Evolutionary conservation across 2,113 vertebrate species (phyloP), one percentile per base, ranked within the genome.

Genomic region (Pyrgilauda ruficollis): DNA sequence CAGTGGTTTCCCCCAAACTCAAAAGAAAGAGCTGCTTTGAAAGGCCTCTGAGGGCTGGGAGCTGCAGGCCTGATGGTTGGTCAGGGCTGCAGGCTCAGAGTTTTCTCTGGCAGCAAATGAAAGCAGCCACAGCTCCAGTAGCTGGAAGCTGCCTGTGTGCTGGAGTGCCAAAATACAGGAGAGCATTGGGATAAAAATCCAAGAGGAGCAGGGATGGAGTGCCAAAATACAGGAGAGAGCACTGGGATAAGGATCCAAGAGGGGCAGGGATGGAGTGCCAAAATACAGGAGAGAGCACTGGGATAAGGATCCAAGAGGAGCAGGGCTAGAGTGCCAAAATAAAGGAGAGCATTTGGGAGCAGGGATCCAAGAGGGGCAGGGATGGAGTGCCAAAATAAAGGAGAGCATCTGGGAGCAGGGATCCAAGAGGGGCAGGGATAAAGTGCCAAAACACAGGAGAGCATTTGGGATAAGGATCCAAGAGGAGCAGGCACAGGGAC

Each of bases 81-180:
- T 91, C 93, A 59, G 96, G 44, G 77, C 87, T 87, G 87, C 0
- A 9, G 84, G 92, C 66, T 91, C 73, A 12, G 69, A 89, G 92
- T 95, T 97, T 96, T 63, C 89, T 93, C 96, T 96, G 95, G 95
- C 95, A 95, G 87, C 81, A 72, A 92, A 96, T 94, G 84, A 94
- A 97, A 96, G 93, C 12, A 31, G 35, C 10, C 17, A 17, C 90
- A 89, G 84, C 89, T 84, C 52, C 90, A 56, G 95, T 80, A 95
- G 95, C 93, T 96, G 96, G 92, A 87, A 91, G 52, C 87, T 84
- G 93, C 89, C 69, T 9, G 30, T 30, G 39, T 55, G 78, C 93
- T 76, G 82, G 56, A 67, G 75, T 56, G 89, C 92, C 90, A 91
- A 74, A 44, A 66, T 1, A 7, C 49, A 39, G 35, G 35, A 70